Base-by-base conservation (phyloP, 2,888 invertebrate species). In the Microctonus brassicae region DNA sequence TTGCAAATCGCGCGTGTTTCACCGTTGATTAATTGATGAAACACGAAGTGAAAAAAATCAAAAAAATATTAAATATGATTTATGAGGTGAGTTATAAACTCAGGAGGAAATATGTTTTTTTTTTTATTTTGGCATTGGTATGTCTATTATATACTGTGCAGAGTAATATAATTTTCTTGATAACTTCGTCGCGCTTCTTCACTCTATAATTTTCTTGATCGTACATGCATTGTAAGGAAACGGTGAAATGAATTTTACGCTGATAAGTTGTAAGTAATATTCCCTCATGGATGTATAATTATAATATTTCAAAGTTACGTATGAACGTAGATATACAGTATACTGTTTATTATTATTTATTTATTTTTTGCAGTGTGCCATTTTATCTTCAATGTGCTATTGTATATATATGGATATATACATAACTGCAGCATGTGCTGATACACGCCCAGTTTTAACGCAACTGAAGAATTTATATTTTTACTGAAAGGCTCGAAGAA, bases 141-240 rank as follows among this genome's bases (percentile, higher is more conserved):
- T 42, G n/a, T 62, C 62, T 24, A 47, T 63, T 63, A 42, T 42
- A 47, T 9, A 24, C 24, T 39, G 17, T 42, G 24, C n/a, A n/a
- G n/a, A 63, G 13, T 63, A 7, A 29, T 24, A 24, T n/a, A 42
- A 42, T 62, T 22, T 36, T 42, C 62, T 42, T 20, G n/a, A 62
- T 39, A 39, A 42, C 62, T 26, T 22, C 24, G 11, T 11, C 34
- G 61, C 39, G 34, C 70, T 34, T 61, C 33, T 65, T 65, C 55
- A 39, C 68, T 55, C 58, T 68, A 69, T 68, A 73, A 73, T 73
- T 73, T 73, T 73, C 73, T 68, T 58, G 62, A 65, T 67, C 34
- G 68, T n/a, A n/a, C n/a, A n/a, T 34, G 36, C 7, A 62, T 39
- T 39, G 13, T n/a, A 13, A 2, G 26, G 47, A 57, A 53, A 22